Evolutionary conservation across 2,113 vertebrate genomes (phyloP), one percentile per base, ranked within the genome.

Genomic region (Geococcyx californianus): DNA sequence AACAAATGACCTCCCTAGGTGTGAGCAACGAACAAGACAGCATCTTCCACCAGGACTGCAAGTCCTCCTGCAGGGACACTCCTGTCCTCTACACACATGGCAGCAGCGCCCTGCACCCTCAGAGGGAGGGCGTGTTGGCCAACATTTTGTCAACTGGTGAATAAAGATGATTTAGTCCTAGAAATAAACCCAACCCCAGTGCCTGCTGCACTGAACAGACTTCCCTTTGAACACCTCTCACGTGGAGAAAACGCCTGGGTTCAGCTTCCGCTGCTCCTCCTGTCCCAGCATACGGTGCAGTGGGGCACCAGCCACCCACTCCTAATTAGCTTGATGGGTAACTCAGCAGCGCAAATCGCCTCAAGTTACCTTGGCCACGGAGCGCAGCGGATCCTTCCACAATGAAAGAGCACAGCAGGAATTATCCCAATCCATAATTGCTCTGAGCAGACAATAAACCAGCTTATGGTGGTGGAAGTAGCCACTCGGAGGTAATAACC

Each of bases 401-500:
- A 96, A 92, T 77, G 76, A 88, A 96, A 73, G 91, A 88, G 82
- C 60, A 66, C 4, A 51, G 72, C 86, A 87, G 75, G 91, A 94
- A 95, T 96, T 87, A 96, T 91, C 94, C 93, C 73, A 80, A 93
- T 79, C 94, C 84, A 54, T 95, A 96, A 95, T 92, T 96, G 94
- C 94, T 81, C 78, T 26, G 56, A 94, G 91, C 64, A 96, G 91
- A 90, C 85, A 95, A 91, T 92, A 85, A 87, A 90, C 66, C 87
- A 90, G 93, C 93, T 94, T 83, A 75, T 2, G 59, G 94, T 85
- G 91, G 93, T 96, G 95, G 95, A 94, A 96, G 89, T 85, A 96
- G 83, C 93, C 94, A 95, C 87, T 96, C 52, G 3, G 91, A 97
- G 94, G 95, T 96, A 97, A 97, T 92, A 96, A 93, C 74, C 84